Evolutionary conservation across 2,888 invertebrate genomes (phyloP).

Genomic region (Amorpha juglandis): DNA sequence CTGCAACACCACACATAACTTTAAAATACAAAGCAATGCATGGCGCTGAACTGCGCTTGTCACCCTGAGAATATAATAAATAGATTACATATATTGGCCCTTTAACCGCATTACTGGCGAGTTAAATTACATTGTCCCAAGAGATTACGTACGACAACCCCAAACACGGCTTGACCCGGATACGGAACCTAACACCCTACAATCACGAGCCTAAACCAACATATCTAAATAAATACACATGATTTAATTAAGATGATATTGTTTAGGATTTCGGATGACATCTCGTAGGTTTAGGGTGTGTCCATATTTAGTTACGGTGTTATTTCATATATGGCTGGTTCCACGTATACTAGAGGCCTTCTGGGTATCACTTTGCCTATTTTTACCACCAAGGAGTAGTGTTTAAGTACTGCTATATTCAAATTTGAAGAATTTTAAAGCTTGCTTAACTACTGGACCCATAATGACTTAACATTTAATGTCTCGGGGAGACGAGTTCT

Average conservation of each 20-base stretch:
- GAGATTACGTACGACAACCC: background rate
- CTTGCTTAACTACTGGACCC: too few relatives aligned
- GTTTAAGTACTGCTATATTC: too few relatives aligned
- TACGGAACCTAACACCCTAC: background rate
- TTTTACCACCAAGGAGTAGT: too few relatives aligned
- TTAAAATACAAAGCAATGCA: too few relatives aligned
- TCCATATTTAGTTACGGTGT: background rate
- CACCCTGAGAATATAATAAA: background rate
- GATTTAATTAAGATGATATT: background rate
- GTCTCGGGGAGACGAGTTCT: too few relatives aligned
- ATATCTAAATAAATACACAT: conserved; percentile 11
- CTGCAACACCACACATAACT: too few relatives aligned
- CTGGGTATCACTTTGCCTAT: too few relatives aligned
- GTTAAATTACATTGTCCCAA: background rate
- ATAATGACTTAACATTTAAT: too few relatives aligned
- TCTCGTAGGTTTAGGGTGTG: background rate
- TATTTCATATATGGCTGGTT: background rate
- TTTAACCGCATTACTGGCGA: background rate
- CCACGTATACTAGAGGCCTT: too few relatives aligned
- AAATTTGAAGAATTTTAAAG: too few relatives aligned
- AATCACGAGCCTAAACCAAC: conserved; percentile 14
- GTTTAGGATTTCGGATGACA: background rate
- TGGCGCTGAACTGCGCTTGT: too few relatives aligned
- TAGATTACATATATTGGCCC: background rate
- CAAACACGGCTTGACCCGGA: conserved; percentile 16